Evolutionary conservation across 2,888 invertebrate genomes (phyloP), one percentile per base, ranked within the genome.

Genomic region (Athalia rosae): DNA sequence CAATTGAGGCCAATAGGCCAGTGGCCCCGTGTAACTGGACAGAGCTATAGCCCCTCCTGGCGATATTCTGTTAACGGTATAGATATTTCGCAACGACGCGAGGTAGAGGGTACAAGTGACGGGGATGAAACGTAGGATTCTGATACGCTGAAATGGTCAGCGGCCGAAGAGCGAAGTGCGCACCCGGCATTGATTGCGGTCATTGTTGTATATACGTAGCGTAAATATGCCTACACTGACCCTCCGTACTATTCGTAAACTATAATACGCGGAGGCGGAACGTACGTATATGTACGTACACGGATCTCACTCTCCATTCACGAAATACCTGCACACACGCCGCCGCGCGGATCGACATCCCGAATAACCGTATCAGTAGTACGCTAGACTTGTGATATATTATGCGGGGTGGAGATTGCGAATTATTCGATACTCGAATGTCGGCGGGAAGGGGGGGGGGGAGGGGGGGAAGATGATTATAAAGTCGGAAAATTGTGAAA

Each of bases 1-100:
- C 87, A 86, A 87, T 86, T 86, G 85, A 82, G 86, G 88, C 86
- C 86, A 88, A 87, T 87, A 84, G 87, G 86, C 84, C 84, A 87
- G 85, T 86, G 84, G 85, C 85, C 28, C 85, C 28, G 84, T 84
- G 82, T 80, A 28, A 84, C 83, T 82, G 81, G 79, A 83, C 84
- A 82, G 84, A 28, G 28, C n/a, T n/a, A n/a, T 28, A 28, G 28
- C 28, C 28, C 28, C 28, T 28, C 28, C 28, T 2, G 28, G 28
- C 28, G 28, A 28, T n/a, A n/a, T 28, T 28, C 28, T 28, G 28
- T 28, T 28, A 28, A 28, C 28, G 28, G 28, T 28, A 28, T 28
- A 28, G 28, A 28, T 28, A 28, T 28, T 28, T 85, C 84, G 86
- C 84, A 87, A 79, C 83, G 47, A 48, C 48, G 45, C 58, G 45